Conservation (phyloP, 2,797 vertebrate genomes). For the Trematomus bernacchii region DNA sequence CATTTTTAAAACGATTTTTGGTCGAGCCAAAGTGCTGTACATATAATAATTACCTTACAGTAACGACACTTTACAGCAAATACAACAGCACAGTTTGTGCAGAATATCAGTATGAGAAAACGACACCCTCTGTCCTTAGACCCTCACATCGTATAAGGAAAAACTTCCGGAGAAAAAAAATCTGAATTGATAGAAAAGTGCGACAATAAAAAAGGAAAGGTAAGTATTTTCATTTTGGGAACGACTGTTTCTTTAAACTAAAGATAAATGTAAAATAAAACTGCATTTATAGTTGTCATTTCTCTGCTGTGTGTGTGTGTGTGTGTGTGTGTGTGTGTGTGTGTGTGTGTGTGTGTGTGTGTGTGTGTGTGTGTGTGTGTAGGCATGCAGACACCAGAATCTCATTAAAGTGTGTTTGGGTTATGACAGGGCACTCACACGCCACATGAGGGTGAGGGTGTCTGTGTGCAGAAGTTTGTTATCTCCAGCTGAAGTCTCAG, state of each 20-base stretch:
- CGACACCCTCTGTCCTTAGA: no score
- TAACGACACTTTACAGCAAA: no score
- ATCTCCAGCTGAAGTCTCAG: slow-evolving; percentile 74
- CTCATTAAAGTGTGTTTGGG: slow-evolving; percentile 83
- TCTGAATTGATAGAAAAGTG: no score
- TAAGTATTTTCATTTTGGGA: no score
- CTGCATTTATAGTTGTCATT: not conserved
- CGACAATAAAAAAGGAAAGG: no score
- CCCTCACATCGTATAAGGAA: no score
- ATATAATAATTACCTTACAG: no score
- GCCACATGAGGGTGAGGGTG: slow-evolving; percentile 81
- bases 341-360: slow-evolving; percentile 13
- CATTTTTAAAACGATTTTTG: no score
- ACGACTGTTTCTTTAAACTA: not conserved
- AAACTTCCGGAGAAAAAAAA: no score
- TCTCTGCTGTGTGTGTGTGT: not conserved
- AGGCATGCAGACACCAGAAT: slow-evolving; percentile 52
- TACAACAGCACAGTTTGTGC: no score
- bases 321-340: not conserved
- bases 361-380: slow-evolving; percentile 18
- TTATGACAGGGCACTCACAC: slow-evolving; percentile 79
- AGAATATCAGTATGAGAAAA: no score
- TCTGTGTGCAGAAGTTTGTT: slow-evolving; percentile 79
- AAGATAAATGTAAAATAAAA: slow-evolving; percentile 44
- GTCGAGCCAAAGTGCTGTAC: no score